phyloP scores from a whole-genome alignment of 2,113 vertebrate species.

The Ahaetulla prasina region DNA sequence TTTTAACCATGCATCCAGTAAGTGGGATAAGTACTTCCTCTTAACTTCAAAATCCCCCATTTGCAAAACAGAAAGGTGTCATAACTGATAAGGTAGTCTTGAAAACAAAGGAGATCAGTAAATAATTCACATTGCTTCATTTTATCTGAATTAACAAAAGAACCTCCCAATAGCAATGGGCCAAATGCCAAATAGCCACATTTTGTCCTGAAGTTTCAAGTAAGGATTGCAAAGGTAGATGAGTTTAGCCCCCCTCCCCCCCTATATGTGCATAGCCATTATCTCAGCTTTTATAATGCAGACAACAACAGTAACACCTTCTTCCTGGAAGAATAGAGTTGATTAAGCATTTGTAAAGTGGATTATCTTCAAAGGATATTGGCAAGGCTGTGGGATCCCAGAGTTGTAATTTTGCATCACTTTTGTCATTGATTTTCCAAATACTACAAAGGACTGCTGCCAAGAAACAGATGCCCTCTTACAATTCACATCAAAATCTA shows the following conservation, averaged over 20 bases:
- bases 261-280: conserved; percentile 40
- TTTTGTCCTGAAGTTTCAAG: neutral
- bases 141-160: neutral
- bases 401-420: conserved; percentile 2
- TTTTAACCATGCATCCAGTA: neutral
- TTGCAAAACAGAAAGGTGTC: neutral
- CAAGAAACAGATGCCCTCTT: neutral
- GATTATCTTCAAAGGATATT: conserved; percentile 40
- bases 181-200: neutral
- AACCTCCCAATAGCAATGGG: neutral
- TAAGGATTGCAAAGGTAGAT: conserved; percentile 45
- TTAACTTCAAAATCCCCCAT: neutral
- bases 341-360: neutral
- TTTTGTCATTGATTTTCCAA: conserved; percentile 1
- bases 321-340: conserved; percentile 43
- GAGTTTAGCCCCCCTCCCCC: neutral
- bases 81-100: neutral
- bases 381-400: conserved; percentile 23
- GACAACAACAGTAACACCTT: conserved; percentile 20
- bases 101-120: neutral
- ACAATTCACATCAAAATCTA: conserved; percentile 1
- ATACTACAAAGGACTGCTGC: neutral
- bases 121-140: neutral
- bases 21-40: neutral
- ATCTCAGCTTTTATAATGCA: conserved; percentile 47